These are phyloP conservation scores for Philopotamus ludificatus DNA, from an alignment of 1,140 invertebrate species.

Conservation along the genomic window DNA sequence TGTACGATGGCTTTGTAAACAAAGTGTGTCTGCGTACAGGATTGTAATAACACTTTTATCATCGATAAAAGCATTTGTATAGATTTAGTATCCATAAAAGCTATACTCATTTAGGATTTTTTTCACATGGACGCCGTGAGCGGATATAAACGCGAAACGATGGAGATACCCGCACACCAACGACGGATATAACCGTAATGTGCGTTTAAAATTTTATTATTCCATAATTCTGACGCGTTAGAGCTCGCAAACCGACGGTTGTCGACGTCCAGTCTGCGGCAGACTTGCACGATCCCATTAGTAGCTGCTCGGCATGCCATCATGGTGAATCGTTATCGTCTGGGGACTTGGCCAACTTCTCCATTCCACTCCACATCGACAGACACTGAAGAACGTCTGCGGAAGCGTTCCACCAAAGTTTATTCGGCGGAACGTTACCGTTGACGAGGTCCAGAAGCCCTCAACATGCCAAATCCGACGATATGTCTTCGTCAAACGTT, in stretches of 20 bases:
- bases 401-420: not conserved
- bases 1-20: not conserved
- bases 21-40: not conserved
- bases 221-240: too few species aligned
- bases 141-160: too few species aligned
- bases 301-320: not conserved
- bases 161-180: too few species aligned
- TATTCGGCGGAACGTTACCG: not conserved
- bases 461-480: not conserved
- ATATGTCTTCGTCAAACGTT: not conserved
- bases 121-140: not conserved
- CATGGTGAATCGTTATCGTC: constrained; percentile 10
- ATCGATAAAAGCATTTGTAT: too few species aligned
- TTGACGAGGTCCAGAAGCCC: not conserved
- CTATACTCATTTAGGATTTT: constrained; percentile 11
- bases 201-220: too few species aligned
- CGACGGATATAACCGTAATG: too few species aligned
- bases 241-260: not conserved
- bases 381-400: not conserved
- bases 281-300: not conserved
- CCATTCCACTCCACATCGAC: not conserved
- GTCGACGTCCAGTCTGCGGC: not conserved
- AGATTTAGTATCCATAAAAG: not conserved
- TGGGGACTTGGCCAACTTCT: not conserved
- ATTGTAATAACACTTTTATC: too few species aligned